Percentiles rank a stretch among this genome's conserved stretches.
Evolutionary conservation across 2,113 vertebrate species (phyloP).

Genomic region (Orycteropus afer): DNA sequence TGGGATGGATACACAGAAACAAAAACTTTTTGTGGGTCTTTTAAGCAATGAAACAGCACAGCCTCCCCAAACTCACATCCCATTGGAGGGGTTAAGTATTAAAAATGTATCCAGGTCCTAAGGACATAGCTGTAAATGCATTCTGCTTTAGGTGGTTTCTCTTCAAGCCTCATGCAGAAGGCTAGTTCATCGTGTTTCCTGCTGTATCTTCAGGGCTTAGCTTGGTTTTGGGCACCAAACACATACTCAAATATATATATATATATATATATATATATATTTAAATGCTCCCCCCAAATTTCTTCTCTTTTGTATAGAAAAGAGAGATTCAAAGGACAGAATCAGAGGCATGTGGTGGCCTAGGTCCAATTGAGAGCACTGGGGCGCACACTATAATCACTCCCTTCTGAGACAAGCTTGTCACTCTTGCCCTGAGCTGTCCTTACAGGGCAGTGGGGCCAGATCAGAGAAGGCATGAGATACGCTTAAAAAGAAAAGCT

Average conservation of each 20-base stretch:
- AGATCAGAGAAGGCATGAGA: not conserved
- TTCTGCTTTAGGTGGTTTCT: not conserved
- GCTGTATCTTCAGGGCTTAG: not conserved
- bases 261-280: too few species aligned
- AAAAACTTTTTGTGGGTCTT: not conserved
- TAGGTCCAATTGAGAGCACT: not conserved
- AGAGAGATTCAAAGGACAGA: not conserved
- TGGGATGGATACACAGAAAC: not conserved
- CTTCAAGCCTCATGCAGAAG: not conserved
- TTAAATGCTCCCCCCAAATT: slow-evolving; percentile 12
- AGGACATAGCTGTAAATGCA: not conserved
- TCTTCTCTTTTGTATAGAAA: slow-evolving; percentile 4
- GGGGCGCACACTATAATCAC: not conserved
- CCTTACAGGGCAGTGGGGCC: not conserved
- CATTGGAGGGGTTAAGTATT: too few species aligned
- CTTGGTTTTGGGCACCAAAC: not conserved
- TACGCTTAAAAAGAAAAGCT: not conserved
- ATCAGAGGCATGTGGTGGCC: not conserved
- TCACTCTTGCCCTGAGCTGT: not conserved
- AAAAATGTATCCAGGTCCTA: not conserved
- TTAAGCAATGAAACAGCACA: not conserved
- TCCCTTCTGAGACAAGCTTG: too few species aligned
- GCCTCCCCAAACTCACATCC: too few species aligned
- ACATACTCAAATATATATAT: not conserved
- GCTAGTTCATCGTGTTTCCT: not conserved